These are phyloP conservation scores for Parasteatoda lunata DNA, from an alignment of 2,888 invertebrate genomes.

Conservation along the genomic window DNA sequence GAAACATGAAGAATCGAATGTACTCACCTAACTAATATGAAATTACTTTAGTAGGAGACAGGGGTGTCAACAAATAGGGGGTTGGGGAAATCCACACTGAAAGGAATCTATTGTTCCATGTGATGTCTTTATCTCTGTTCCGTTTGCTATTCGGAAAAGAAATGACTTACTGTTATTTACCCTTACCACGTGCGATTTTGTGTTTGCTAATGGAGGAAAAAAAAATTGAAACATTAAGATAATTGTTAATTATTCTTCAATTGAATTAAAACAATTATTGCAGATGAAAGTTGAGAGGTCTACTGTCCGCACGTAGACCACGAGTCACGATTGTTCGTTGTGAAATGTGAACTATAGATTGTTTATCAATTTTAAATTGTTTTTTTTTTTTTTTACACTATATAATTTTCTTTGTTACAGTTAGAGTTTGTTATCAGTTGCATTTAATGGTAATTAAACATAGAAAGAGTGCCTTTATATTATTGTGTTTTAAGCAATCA, in stretches of 20 bases:
- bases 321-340: neutral
- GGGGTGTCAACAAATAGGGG: neutral
- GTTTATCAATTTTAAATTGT: no score
- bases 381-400: no score
- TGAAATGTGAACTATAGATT: no score
- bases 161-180: conserved; percentile 1
- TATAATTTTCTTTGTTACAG: no score
- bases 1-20: neutral
- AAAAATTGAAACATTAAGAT: neutral
- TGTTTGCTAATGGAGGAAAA: neutral
- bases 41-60: neutral
- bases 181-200: neutral
- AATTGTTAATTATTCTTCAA: neutral
- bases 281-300: conserved; percentile 12
- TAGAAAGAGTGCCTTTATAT: no score
- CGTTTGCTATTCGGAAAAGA: neutral
- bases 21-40: neutral
- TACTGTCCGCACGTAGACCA: neutral
- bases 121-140: conserved; percentile 1
- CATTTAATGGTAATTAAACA: no score
- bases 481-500: no score
- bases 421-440: no score
- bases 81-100: neutral
- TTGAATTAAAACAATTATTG: neutral
- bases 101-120: neutral